phyloP scores from a whole-genome alignment of 30 jellyfish, hydroid and myxozoan genomes.

The Hydractinia symbiolongicarpus region DNA sequence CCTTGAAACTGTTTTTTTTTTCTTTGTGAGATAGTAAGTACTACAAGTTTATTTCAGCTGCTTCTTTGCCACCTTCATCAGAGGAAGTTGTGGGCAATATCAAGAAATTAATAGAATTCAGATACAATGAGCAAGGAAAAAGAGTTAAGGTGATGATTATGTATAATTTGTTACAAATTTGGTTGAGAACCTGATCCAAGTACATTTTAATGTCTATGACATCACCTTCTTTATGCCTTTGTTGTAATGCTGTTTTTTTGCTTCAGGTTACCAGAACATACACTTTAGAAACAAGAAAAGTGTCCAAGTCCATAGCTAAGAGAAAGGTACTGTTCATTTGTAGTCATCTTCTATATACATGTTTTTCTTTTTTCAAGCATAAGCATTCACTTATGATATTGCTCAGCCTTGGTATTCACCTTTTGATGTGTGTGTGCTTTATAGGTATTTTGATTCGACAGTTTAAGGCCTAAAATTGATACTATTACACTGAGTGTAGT shows the following conservation, averaged over 20 bases:
- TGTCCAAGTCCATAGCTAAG: constrained; percentile 80
- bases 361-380: no score
- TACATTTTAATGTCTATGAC: background rate
- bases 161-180: background rate
- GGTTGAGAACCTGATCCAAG: background rate
- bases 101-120: constrained; percentile 66
- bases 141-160: constrained; percentile 53
- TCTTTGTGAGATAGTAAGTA: background rate
- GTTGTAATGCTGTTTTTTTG: background rate
- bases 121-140: constrained; percentile 81
- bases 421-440: background rate
- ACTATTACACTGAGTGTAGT: background rate
- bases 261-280: constrained; percentile 60
- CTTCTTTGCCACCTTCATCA: constrained; percentile 59
- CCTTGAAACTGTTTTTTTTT: background rate
- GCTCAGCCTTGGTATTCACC: background rate
- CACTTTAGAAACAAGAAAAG: constrained; percentile 77
- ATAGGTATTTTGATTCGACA: background rate
- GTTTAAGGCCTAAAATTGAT: background rate
- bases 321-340: constrained; percentile 48
- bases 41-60: constrained; percentile 9
- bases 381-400: no score
- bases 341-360: no score
- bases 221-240: background rate
- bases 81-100: constrained; percentile 60